Evolutionary conservation across 2,797 vertebrate genomes (phyloP).

Genomic region (Gouania willdenowi): DNA sequence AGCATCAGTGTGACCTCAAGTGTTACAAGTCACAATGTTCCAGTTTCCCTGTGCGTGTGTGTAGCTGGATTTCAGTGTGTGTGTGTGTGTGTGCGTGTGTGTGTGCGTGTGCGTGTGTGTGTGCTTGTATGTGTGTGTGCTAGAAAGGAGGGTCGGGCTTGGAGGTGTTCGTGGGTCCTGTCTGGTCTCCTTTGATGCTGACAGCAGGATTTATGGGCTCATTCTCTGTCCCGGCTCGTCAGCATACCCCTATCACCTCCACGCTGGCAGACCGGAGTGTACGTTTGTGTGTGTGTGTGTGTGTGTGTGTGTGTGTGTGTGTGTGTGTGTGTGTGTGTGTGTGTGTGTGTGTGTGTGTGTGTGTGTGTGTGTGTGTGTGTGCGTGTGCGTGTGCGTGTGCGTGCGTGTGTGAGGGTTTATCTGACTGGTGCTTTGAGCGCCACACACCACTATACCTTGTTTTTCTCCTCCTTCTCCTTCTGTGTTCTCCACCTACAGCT

Average conservation of each 20-base stretch:
- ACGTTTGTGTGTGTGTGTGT: slow-evolving; percentile 29
- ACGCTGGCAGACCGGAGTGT: slow-evolving; percentile 31
- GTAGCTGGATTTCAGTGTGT: neutral
- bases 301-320: slow-evolving; percentile 16
- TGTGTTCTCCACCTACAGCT: slow-evolving; percentile 3
- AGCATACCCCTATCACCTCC: slow-evolving; percentile 66
- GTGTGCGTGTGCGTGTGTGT: neutral
- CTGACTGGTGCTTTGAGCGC: slow-evolving; percentile 10
- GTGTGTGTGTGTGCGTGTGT: slow-evolving; percentile 15
- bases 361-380: slow-evolving; percentile 36
- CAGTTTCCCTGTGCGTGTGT: slow-evolving; percentile 25
- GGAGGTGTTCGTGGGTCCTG: slow-evolving; percentile 52
- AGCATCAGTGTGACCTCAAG: too few species aligned
- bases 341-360: slow-evolving; percentile 23
- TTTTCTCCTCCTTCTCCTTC: neutral
- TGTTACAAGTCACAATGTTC: slow-evolving; percentile 47
- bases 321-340: slow-evolving; percentile 26
- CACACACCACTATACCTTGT: neutral
- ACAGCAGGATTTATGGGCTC: slow-evolving; percentile 69
- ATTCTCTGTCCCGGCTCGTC: slow-evolving; percentile 65
- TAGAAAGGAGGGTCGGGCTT: slow-evolving; percentile 5
- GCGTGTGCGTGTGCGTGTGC: slow-evolving; percentile 32
- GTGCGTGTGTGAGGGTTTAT: slow-evolving; percentile 27
- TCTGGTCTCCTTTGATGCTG: slow-evolving; percentile 59
- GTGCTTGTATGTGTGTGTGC: neutral